Conservation (phyloP, 2,797 vertebrate species). For the Kryptopterus vitreolus region DNA sequence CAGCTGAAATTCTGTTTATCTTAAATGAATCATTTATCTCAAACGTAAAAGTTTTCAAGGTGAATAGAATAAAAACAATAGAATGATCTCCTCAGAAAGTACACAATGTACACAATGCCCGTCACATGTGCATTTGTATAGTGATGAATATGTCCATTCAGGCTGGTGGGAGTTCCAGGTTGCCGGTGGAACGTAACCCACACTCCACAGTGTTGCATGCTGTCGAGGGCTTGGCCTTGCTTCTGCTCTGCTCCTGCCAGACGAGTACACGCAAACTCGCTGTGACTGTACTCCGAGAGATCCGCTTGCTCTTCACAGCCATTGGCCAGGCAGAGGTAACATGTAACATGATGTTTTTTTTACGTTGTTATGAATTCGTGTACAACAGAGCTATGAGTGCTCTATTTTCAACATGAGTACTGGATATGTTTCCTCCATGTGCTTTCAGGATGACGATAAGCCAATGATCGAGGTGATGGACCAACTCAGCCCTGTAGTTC, state of each 20-base stretch:
- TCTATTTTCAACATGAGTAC: not conserved
- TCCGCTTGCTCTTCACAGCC: constrained; percentile 88
- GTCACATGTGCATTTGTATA: constrained; percentile 8
- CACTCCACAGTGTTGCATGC: constrained; percentile 93
- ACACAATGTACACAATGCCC: too few species aligned
- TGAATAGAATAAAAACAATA: not conserved
- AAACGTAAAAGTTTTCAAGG: not conserved
- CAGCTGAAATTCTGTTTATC: too few species aligned
- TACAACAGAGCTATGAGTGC: not conserved
- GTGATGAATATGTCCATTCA: constrained; percentile 52
- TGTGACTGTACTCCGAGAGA: constrained; percentile 90
- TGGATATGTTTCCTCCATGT: not conserved
- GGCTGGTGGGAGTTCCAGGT: constrained; percentile 82
- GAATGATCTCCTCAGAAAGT: too few species aligned
- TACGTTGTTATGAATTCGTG: not conserved
- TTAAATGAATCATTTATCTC: too few species aligned
- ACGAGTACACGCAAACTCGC: constrained; percentile 93
- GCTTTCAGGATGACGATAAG: constrained; percentile 89
- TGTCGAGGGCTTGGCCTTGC: constrained; percentile 90
- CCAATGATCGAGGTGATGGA: constrained; percentile 99
- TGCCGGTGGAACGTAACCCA: constrained; percentile 84
- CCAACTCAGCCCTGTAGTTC: constrained; percentile 92
- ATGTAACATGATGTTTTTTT: not conserved
- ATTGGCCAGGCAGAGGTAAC: constrained; percentile 92
- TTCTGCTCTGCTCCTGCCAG: constrained; percentile 95